phyloP scores from a whole-genome alignment of 1,140 invertebrate genomes.

The Nymphalis io region DNA sequence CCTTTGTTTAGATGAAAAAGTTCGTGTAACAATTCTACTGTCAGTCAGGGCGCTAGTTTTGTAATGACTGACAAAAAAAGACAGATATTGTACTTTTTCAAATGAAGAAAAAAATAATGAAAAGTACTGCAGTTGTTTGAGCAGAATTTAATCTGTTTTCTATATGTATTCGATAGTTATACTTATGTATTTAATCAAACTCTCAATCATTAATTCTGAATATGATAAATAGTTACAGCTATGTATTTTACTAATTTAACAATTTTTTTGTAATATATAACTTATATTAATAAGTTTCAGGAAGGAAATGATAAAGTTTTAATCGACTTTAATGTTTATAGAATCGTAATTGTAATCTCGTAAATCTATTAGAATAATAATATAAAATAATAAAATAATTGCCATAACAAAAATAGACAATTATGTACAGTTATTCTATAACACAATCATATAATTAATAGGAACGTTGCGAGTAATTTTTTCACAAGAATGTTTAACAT shows the following conservation, averaged over 20 bases:
- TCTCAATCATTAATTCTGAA: no score
- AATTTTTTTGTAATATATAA: no score
- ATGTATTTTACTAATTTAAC: no score
- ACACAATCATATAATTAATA: not conserved
- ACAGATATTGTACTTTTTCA: not conserved
- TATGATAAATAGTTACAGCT: no score
- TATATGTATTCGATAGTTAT: not conserved
- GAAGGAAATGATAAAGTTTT: not conserved
- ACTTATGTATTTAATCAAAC: no score
- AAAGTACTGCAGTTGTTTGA: not conserved
- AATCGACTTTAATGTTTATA: not conserved
- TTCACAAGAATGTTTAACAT: constrained; percentile 6
- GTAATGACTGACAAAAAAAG: constrained; percentile 5
- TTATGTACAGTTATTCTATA: not conserved
- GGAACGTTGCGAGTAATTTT: not conserved
- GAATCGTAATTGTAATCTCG: no score
- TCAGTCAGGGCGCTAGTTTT: not conserved
- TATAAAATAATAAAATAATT: not conserved
- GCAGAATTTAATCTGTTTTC: not conserved
- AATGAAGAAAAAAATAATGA: constrained; percentile 1
- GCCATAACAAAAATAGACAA: constrained; percentile 1
- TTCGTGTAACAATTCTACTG: not conserved
- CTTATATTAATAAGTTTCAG: no score
- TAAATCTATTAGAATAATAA: not conserved
- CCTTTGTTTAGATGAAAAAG: constrained; percentile 3